phyloP scores from a whole-genome alignment of 2,797 vertebrate species.

The Rhinophrynus dorsalis region DNA sequence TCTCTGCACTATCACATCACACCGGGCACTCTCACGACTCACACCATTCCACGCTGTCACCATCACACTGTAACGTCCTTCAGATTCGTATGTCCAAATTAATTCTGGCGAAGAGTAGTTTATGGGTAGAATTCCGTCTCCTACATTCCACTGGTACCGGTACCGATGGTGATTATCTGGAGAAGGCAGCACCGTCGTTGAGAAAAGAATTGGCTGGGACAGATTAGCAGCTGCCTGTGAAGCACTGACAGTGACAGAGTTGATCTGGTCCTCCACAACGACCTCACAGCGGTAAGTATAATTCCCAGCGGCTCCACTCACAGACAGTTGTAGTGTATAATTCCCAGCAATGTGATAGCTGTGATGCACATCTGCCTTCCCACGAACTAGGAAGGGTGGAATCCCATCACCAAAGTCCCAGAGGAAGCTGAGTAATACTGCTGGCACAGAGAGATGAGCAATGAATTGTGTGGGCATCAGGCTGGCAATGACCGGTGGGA shows the following conservation, averaged over 20 bases:
- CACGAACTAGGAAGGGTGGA: conserved; percentile 50
- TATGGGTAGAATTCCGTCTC: conserved; percentile 16
- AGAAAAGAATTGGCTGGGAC: conserved; percentile 62
- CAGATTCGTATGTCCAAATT: conserved; percentile 66
- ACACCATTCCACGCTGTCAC: conserved; percentile 66
- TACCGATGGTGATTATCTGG: conserved; percentile 50
- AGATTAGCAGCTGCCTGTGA: conserved; percentile 52
- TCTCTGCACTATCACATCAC: conserved; percentile 60
- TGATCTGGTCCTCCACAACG: conserved; percentile 65
- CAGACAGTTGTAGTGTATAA: conserved; percentile 61
- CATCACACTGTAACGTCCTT: conserved; percentile 63
- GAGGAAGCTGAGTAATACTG: conserved; percentile 58
- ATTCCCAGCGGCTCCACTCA: conserved; percentile 55
- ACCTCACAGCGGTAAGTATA: conserved; percentile 53
- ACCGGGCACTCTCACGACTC: conserved; percentile 59
- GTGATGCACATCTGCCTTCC: conserved; percentile 58
- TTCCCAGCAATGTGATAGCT: conserved; percentile 60
- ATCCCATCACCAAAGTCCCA: conserved; percentile 73
- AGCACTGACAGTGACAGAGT: conserved; percentile 51
- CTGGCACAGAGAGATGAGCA: conserved; percentile 61
- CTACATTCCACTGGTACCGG: conserved; percentile 64
- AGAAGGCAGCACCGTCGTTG: conserved; percentile 56
- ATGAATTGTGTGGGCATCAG: conserved; percentile 52
- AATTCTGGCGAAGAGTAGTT: conserved; percentile 50
- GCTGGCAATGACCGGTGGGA: conserved; percentile 58